A percentile compares a stretch with the other conserved stretches of the same genome.
phyloP scores from a whole-genome alignment of 2,888 invertebrate species.

The Calameuta filiformis region DNA sequence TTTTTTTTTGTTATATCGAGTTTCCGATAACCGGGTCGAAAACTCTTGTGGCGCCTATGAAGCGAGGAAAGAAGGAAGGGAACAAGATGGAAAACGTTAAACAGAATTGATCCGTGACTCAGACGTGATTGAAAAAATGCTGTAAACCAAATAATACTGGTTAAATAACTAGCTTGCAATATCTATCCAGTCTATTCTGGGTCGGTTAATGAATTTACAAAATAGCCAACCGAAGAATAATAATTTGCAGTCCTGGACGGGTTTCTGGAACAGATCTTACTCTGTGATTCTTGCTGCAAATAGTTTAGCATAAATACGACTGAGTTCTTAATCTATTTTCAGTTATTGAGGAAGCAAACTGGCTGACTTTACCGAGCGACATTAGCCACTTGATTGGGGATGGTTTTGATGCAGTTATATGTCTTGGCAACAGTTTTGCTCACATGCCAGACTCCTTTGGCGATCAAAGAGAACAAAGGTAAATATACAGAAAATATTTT shows the following conservation, averaged over 20 bases:
- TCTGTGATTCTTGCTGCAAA: background rate
- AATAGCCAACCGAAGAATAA: background rate
- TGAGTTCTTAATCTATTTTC: slow-evolving; percentile 21
- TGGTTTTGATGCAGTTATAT: slow-evolving; percentile 89
- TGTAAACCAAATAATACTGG: background rate
- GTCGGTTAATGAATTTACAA: background rate
- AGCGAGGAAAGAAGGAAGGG: background rate
- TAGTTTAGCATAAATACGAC: background rate
- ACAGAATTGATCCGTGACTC: background rate
- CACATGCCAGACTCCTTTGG: slow-evolving; percentile 85
- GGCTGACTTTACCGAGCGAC: slow-evolving; percentile 84
- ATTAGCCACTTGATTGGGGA: slow-evolving; percentile 72
- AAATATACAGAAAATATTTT: slow-evolving; percentile 22
- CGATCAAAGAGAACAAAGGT: slow-evolving; percentile 83
- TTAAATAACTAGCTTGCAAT: background rate
- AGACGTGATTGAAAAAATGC: background rate
- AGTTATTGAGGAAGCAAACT: slow-evolving; percentile 94
- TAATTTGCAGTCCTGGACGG: background rate
- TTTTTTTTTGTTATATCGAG: slow-evolving; percentile 10
- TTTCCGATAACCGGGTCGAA: background rate
- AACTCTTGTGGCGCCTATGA: background rate
- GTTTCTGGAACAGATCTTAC: background rate
- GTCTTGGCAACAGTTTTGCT: slow-evolving; percentile 91
- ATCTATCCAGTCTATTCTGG: background rate
- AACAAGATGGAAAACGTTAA: background rate